phyloP scores from a whole-genome alignment of 2,888 invertebrate genomes.

The Sinodicranocentrus sp. region DNA sequence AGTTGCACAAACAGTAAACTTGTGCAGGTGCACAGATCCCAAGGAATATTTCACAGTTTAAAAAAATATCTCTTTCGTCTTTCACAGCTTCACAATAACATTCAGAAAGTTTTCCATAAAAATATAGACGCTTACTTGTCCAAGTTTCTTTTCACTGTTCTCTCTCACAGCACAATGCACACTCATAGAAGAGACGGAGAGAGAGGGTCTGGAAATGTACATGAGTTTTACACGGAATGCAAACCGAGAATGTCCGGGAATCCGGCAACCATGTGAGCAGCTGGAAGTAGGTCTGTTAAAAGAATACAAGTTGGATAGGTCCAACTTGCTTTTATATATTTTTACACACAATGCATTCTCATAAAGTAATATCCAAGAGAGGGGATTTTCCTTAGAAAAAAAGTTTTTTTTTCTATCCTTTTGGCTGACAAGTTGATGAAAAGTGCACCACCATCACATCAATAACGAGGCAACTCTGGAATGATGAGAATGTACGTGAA shows the following conservation, averaged over 20 bases:
- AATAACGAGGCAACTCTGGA: constrained; percentile 22
- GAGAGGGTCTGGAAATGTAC: background rate
- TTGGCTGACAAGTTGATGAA: constrained; percentile 55
- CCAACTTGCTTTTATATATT: too few relatives aligned
- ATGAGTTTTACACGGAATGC: constrained; percentile 44
- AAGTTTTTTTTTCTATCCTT: background rate
- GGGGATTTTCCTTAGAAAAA: background rate
- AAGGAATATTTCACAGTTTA: too few relatives aligned
- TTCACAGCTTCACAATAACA: too few relatives aligned
- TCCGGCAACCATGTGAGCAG: constrained; percentile 63
- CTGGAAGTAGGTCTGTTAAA: constrained; percentile 55
- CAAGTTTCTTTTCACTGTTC: too few relatives aligned
- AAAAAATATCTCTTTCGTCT: too few relatives aligned
- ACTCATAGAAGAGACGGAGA: background rate
- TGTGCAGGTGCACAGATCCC: too few relatives aligned
- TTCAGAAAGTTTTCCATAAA: too few relatives aligned
- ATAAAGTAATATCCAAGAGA: background rate
- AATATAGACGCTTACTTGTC: too few relatives aligned
- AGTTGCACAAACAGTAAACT: too few relatives aligned
- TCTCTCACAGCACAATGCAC: constrained; percentile 36
- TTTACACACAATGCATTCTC: too few relatives aligned
- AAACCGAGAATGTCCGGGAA: constrained; percentile 55
- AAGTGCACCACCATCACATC: constrained; percentile 50
- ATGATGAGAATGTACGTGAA: constrained; percentile 18
- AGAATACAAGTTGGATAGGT: too few relatives aligned